Evolutionary conservation across 2,113 vertebrate genomes (phyloP).

Genomic region (Irena cyanogastra): DNA sequence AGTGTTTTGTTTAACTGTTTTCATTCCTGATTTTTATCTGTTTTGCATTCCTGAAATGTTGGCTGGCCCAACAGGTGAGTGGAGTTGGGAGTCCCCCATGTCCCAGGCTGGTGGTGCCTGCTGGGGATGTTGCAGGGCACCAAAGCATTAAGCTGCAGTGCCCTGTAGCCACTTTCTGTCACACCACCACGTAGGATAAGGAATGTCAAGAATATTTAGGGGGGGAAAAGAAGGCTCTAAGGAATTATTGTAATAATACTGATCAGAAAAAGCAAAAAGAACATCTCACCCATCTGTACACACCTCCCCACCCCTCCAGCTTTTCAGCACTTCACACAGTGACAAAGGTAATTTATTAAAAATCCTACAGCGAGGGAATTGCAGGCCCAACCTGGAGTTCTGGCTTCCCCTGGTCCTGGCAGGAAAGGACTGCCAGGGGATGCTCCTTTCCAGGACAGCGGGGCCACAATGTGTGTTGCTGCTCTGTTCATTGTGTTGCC

Average conservation of each 20-base stretch:
- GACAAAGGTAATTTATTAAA: conserved; percentile 16
- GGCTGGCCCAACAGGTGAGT: not conserved
- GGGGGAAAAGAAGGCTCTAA: not conserved
- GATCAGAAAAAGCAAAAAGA: not conserved
- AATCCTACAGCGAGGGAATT: not conserved
- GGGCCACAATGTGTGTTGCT: not conserved
- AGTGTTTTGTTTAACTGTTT: not conserved
- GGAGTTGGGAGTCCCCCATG: not conserved
- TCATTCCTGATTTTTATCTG: not conserved
- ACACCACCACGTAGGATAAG: not conserved
- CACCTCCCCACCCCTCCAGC: not conserved
- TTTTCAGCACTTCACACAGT: conserved; percentile 42
- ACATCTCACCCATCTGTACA: not conserved
- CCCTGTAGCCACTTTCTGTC: not conserved
- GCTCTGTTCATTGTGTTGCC: not conserved
- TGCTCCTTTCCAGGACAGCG: not conserved
- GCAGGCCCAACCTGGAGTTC: not conserved
- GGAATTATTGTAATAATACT: not conserved
- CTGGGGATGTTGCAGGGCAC: not conserved
- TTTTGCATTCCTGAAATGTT: not conserved
- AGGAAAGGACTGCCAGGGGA: not conserved
- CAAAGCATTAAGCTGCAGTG: not conserved
- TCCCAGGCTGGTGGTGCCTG: not conserved
- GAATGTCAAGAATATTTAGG: not conserved
- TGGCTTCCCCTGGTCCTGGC: not conserved